These are phyloP conservation scores for Lethrus apterus DNA, from an alignment of 1,140 invertebrate genomes.

Conservation along the genomic window DNA sequence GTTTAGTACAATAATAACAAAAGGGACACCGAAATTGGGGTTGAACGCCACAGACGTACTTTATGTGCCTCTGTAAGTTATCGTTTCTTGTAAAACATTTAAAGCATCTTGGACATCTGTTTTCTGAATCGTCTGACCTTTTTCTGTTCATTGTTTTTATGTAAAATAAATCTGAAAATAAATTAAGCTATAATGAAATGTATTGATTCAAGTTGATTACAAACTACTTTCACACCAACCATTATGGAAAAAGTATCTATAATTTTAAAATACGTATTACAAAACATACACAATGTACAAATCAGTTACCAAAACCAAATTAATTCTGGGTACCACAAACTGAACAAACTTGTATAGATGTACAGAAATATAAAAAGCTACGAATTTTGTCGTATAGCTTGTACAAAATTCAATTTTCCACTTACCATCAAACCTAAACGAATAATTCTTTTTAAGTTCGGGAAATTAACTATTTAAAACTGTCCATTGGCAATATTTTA, in stretches of 20 bases:
- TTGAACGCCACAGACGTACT: constrained; percentile 56
- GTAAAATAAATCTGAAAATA: constrained; percentile 11
- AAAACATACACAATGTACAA: constrained; percentile 5
- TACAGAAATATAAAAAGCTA: no score
- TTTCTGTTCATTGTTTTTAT: constrained; percentile 7
- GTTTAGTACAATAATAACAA: constrained; percentile 44
- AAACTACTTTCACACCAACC: neutral
- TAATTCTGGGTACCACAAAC: neutral
- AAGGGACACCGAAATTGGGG: constrained; percentile 47
- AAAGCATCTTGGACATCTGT: constrained; percentile 26
- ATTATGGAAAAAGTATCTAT: constrained; percentile 1
- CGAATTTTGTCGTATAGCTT: no score
- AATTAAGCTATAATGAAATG: neutral
- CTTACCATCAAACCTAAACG: no score
- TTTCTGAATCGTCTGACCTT: constrained; percentile 4
- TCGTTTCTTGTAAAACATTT: constrained; percentile 30
- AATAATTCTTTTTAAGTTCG: no score
- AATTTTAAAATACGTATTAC: neutral
- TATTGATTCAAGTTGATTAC: neutral
- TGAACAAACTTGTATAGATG: neutral
- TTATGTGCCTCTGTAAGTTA: constrained; percentile 57
- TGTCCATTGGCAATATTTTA: no score
- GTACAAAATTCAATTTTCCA: no score
- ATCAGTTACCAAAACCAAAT: constrained; percentile 5
- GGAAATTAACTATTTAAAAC: no score